Base-by-base conservation (phyloP, 2,113 vertebrate species). In the Macquaria ambigua region DNA sequence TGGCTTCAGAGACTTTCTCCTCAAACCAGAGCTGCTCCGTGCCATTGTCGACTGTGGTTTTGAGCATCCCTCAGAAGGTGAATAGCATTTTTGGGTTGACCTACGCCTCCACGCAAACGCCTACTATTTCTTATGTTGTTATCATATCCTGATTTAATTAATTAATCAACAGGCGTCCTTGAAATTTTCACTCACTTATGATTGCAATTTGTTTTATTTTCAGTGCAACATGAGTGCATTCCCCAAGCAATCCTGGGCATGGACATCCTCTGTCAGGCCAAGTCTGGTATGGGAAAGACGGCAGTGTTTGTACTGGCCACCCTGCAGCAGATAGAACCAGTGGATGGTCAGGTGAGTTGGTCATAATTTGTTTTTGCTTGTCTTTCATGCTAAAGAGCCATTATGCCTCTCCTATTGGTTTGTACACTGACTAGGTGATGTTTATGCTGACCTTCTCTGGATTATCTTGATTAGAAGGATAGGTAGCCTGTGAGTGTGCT, bases 211-310 rank as follows among this genome's bases (percentile, higher is more conserved):
- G 1, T 21, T 67, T 66, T 70, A 43, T 48, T 85, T 79, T 20
- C 92, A 98, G 97, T 98, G 48, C 97, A 98, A 85, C 97, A 98
- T 15, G 97, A 97, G 91, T 97, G 97, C 80, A 97, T 98, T 81
- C 97, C 97, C 52, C 97, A 98, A 92, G 97, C 97, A 76, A 97
- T 97, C 89, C 93, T 98, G 77, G 97, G 97, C 59, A 97, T 98
- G 97, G 97, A 97, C 58, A 94, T 98, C 85, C 91, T 97, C 34
- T 98, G 97, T 91, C 97, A 98, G 91, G 97, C 97, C 73, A 98
- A 98, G 89, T 98, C 97, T 46, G 97, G 97, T 52, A 98, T 98
- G 97, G 97, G 97, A 62, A 98, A 98, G 93, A 98, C 96, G 0
- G 97, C 97, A 0, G 97, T 98, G 39, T 98, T 98, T 41, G 97